Evolutionary conservation across 2,888 invertebrate species (phyloP).

Genomic region (Calephelis perditalis): DNA sequence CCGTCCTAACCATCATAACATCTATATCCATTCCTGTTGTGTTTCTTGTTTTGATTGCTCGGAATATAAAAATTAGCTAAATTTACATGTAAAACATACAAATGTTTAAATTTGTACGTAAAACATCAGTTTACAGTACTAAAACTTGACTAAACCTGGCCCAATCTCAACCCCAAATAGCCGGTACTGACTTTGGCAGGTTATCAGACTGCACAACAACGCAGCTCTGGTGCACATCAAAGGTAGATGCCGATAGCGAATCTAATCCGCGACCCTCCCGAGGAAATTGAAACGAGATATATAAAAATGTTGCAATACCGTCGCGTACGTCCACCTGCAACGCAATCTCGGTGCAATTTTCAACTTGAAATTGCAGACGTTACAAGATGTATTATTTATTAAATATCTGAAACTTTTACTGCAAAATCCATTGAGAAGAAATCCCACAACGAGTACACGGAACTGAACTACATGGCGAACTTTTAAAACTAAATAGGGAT

Average conservation of each 20-base stretch:
- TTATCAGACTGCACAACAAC: background rate
- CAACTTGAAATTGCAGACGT: constrained; percentile 13
- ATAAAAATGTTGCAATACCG: constrained; percentile 20
- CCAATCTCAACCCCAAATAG: too few species aligned
- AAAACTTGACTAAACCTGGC: too few species aligned
- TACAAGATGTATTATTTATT: constrained; percentile 14
- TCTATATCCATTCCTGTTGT: too few species aligned
- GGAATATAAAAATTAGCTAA: too few species aligned
- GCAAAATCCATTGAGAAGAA: constrained; percentile 10
- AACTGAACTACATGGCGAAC: too few species aligned
- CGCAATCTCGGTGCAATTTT: constrained; percentile 19
- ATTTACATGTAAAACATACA: too few species aligned
- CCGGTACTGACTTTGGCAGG: background rate
- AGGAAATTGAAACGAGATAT: constrained; percentile 21
- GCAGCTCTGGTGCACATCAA: constrained; percentile 16
- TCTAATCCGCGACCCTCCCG: constrained; percentile 18
- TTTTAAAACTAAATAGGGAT: too few species aligned
- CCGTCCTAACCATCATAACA: too few species aligned
- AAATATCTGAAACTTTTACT: constrained; percentile 8
- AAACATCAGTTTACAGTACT: too few species aligned
- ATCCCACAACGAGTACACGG: too few species aligned
- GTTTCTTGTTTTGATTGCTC: too few species aligned
- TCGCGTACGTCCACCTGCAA: constrained; percentile 17
- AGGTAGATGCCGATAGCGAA: constrained; percentile 17
- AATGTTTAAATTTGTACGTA: too few species aligned